Conservation (phyloP, 2,888 invertebrate species). For the Exocentrus adspersus region DNA sequence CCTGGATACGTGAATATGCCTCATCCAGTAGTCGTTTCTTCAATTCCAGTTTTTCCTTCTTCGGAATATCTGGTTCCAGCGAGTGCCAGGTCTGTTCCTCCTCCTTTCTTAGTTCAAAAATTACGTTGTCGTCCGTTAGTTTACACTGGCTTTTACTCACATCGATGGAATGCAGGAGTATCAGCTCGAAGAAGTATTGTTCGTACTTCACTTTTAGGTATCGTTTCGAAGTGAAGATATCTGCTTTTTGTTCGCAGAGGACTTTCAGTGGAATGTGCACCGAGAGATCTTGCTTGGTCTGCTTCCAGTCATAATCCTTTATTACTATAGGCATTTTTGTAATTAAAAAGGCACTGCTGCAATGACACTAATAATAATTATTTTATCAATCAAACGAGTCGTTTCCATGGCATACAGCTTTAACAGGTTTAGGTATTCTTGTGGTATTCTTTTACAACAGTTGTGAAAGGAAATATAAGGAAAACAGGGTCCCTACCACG, state of each 20-base stretch:
- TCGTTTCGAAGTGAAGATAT: slow-evolving; percentile 74
- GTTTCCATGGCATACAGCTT: background rate
- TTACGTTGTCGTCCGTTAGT: slow-evolving; percentile 68
- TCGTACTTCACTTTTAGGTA: slow-evolving; percentile 79
- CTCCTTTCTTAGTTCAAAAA: slow-evolving; percentile 74
- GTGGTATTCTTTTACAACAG: too few relatives aligned
- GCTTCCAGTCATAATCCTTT: slow-evolving; percentile 81
- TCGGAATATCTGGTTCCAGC: slow-evolving; percentile 68
- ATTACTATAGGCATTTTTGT: slow-evolving; percentile 76
- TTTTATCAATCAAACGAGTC: background rate
- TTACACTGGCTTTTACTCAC: slow-evolving; percentile 73
- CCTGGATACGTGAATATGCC: slow-evolving; percentile 67
- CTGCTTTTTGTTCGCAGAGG: slow-evolving; percentile 71
- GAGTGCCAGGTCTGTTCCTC: slow-evolving; percentile 68
- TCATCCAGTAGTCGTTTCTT: slow-evolving; percentile 70
- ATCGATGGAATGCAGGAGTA: slow-evolving; percentile 72
- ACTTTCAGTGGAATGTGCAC: slow-evolving; percentile 75
- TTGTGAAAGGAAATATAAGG: too few relatives aligned
- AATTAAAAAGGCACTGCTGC: background rate
- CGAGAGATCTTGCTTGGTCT: slow-evolving; percentile 68
- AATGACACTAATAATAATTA: too few relatives aligned
- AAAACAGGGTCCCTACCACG: too few relatives aligned
- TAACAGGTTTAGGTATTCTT: background rate
- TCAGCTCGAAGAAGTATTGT: slow-evolving; percentile 80
- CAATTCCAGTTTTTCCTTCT: slow-evolving; percentile 67